phyloP scores from a whole-genome alignment of 2,113 vertebrate species.

The Halichoeres trimaculatus region DNA sequence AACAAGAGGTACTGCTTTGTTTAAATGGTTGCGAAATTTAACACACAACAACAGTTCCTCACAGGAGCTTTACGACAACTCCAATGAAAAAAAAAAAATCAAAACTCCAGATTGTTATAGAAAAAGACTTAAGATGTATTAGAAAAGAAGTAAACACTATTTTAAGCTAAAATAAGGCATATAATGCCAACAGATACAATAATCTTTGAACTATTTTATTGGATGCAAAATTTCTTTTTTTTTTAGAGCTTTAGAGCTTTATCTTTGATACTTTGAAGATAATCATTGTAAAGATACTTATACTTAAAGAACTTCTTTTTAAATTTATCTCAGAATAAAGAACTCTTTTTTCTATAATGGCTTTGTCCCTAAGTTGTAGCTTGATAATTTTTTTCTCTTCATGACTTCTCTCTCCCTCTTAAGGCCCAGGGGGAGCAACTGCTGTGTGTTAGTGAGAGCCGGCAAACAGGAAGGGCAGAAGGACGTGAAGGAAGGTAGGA shows the following conservation, averaged over 20 bases:
- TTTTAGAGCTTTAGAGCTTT: no score
- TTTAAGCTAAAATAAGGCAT: neutral
- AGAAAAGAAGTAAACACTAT: no score
- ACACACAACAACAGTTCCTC: no score
- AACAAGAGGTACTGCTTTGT: no score
- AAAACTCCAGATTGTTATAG: no score
- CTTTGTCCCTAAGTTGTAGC: constrained; percentile 11
- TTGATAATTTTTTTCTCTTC: constrained; percentile 39
- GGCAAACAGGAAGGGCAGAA: constrained; percentile 81
- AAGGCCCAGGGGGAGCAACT: constrained; percentile 19
- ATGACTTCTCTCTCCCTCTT: constrained; percentile 27
- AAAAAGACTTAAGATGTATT: no score
- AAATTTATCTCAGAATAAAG: constrained; percentile 12
- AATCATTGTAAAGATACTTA: no score
- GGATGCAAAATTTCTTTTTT: constrained; percentile 1
- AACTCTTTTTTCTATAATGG: neutral
- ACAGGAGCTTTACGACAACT: neutral
- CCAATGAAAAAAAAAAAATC: neutral
- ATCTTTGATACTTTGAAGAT: no score
- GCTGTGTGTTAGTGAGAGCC: constrained; percentile 44
- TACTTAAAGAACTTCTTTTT: no score
- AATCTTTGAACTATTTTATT: no score
- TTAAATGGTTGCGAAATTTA: no score
- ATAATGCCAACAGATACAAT: no score
- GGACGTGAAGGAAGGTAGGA: constrained; percentile 80